Percentiles rank a stretch among this genome's conserved stretches.
Evolutionary conservation across 1,140 invertebrate genomes (phyloP).

Genomic region (Ganaspis sp.): DNA sequence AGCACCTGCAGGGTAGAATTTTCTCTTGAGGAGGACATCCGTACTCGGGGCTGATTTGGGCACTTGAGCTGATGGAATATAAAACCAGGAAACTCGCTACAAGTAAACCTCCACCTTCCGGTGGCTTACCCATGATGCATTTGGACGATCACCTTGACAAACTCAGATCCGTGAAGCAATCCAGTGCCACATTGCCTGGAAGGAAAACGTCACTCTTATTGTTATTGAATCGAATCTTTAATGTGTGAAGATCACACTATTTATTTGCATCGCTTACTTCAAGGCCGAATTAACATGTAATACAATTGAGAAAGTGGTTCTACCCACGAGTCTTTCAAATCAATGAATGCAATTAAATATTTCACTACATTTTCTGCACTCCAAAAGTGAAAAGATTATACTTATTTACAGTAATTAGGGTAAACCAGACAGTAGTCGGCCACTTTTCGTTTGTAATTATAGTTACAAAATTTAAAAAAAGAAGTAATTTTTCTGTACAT

Average conservation of each 20-base stretch:
- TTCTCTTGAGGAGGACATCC: conserved; percentile 80
- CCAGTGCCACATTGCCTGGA: conserved; percentile 51
- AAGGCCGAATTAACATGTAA: conserved; percentile 17
- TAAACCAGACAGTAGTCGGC: too few species aligned
- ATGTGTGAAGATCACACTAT: conserved; percentile 15
- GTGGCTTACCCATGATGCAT: conserved; percentile 72
- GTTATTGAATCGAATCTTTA: conserved; percentile 40
- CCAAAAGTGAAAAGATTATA: too few species aligned
- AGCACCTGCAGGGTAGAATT: conserved; percentile 83
- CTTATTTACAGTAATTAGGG: too few species aligned
- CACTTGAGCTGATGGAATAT: conserved; percentile 42
- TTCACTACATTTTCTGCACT: too few species aligned
- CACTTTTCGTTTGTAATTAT: too few species aligned
- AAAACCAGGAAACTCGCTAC: conserved; percentile 58
- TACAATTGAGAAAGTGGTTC: background rate
- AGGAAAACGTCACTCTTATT: conserved; percentile 51
- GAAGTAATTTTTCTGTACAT: too few species aligned
- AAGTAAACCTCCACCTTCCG: conserved; percentile 64
- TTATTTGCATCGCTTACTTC: background rate
- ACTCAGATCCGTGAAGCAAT: conserved; percentile 36
- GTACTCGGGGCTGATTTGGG: conserved; percentile 67
- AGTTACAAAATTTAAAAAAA: too few species aligned
- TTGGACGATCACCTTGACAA: conserved; percentile 51
- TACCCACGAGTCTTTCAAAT: background rate
- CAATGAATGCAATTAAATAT: too few species aligned